Evolutionary conservation across 2,113 vertebrate genomes (phyloP), one percentile per base, ranked within the genome.

Genomic region (Emberiza fucata): DNA sequence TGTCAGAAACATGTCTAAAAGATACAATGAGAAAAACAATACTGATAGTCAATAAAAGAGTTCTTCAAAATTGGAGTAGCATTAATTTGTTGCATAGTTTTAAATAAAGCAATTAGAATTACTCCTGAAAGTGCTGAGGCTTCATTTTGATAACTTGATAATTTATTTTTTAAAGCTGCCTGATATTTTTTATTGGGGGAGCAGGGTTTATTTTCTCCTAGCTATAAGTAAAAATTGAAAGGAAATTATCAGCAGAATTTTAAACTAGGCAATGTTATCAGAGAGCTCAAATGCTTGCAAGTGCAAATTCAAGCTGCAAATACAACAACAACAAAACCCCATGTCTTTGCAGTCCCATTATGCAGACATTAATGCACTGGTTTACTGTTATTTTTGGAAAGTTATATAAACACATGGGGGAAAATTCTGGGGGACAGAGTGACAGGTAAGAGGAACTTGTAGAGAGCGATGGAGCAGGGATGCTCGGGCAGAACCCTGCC

Each of bases 401-500:
- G 44, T 21, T 27, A 19, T 23, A 27, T 24, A 31, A 73, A 51
- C 18, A 11, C 2, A 2, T 24, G 20, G 12, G 7, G 66, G 50
- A 7, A 56, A 50, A 25, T 86, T 93, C 71, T 35, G 20, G 24
- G 20, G 24, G n/a, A 37, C 27, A 37, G 51, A 66, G 14, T 22
- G 54, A 19, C 13, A 8, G 7, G 33, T 48, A 31, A 42, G 42
- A 69, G 11, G 17, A 33, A 4, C 23, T 27, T 9, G 21, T 6
- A 6, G 9, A 44, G 63, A n/a, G 48, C 28, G 25, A 1, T 0
- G 14, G 17, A 27, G 39, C 53, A 12, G 0, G 35, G 19, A 1
- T 31, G 48, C 14, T 31, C 10, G 9, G 42, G 39, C 42, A 20
- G 56, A 18, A 31, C 51, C 51, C 6, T 29, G 51, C 17, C 50